Evolutionary conservation across 2,797 vertebrate genomes (phyloP), one percentile per base, ranked within the genome.

Genomic region (Pseudocheirus occidentalis): DNA sequence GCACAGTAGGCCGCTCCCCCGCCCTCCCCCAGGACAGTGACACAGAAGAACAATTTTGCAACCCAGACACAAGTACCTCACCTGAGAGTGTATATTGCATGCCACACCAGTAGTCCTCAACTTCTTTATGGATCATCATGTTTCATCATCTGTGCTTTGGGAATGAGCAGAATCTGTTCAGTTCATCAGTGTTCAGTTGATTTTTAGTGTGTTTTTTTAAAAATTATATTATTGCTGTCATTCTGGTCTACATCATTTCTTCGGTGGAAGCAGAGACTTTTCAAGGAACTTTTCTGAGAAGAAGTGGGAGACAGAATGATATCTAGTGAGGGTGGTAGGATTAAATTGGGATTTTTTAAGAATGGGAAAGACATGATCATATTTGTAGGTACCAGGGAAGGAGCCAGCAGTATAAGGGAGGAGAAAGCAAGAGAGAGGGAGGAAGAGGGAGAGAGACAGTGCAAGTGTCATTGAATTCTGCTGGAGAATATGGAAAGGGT

Each of bases 381-480:
- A 40, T 81, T 40, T 81, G n/a, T 81, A 40, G 66, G n/a, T 7
- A 46, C 24, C 21, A 46, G 9, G 73, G 73, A 87, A 50, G 73
- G 73, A 46, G 9, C 10, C 73, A 87, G 7, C 24, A 46, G 40
- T 27, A 31, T 1, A 81, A 46, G 40, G 10, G 21, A 40, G 24
- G 5, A 4, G 18, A 10, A 18, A 6, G 3, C 16, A 34, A 14
- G 34, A 73, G 1, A 6, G n/a, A n/a, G 34, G 3, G 5, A n/a
- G 34, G 34, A 13, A n/a, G 14, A 73, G 66, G 16, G 34, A n/a
- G 34, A 73, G 10, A 31, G n/a, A 73, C 34, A 40, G 16, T 21
- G n/a, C 21, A 0, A 18, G n/a, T 21, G 66, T 55, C 55, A 34
- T 40, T 16, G 18, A 40, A 40, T 7, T 21, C n/a, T 73, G 34